Base-by-base conservation (phyloP, 2,888 invertebrate species). In the Ophion obscuratus region DNA sequence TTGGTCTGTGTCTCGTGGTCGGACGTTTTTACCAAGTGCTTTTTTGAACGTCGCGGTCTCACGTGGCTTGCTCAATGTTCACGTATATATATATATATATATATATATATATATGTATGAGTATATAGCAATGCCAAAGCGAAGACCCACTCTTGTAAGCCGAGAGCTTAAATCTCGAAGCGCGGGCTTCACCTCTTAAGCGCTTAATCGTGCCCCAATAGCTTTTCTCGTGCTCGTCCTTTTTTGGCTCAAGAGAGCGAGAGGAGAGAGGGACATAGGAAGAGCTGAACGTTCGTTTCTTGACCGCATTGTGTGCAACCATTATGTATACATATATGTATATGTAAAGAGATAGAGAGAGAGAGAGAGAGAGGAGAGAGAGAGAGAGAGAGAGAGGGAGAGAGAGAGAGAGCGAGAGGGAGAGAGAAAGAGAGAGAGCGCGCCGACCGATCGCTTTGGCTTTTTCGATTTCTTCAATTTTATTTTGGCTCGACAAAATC, bases 151-250 rank as follows among this genome's bases (percentile, higher is more conserved):
- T 82, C 80, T 85, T 79, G 82, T 90, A 89, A 91, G 89, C 90
- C 86, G 87, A 81, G 87, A 81, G 90, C 89, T 92, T 90, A 89
- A 91, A 90, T 87, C 90, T 85, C 86, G 87, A 88, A 89, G 88
- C 83, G 88, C 83, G 89, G 74, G 81, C 74, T 81, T 84, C 87
- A 84, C 79, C 89, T 89, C 89, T 90, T 90, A 90, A 90, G 88
- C 88, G 90, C 88, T 91, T 90, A 91, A 91, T 90, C 90, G 90
- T 88, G 71, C 85, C 85, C 88, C 89, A 88, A 84, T 83, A 77
- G 84, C 83, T 86, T 88, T 82, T 89, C 84, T 87, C 76, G 81
- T 61, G 7, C 17, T 61, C n/a, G 24, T 67, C n/a, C n/a, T 59
- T 70, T 78, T 78, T 78, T 70, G 24, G 10, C 47, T 68, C 10